Evolutionary conservation across 2,888 invertebrate genomes (phyloP), one percentile per base, ranked within the genome.

Genomic region (Sarcophaga rosellei): DNA sequence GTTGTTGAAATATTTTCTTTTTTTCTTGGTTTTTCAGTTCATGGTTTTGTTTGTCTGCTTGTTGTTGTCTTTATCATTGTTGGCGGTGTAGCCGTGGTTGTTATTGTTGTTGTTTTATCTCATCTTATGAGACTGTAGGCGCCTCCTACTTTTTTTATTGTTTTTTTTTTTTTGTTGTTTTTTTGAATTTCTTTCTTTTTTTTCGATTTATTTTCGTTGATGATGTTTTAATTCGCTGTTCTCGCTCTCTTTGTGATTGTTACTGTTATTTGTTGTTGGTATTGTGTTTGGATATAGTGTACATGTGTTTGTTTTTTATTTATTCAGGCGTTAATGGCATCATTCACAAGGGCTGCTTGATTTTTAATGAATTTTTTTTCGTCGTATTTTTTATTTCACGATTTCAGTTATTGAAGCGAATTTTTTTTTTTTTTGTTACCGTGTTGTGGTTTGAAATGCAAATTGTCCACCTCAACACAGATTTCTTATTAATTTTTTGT

Each of bases 81-180:
- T 57, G 44, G 15, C 66, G 53, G 53, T 53, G 53, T 53, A 15
- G 17, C 0, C 17, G 53, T 53, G 17, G 53, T 15, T 44, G 66
- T 68, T 68, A 35, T 77, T 73, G 35, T 61, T 73, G 59, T 61
- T 75, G 66, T 62, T 70, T 76, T 84, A 74, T 86, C 75, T 81
- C 77, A 73, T 68, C 68, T 77, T 77, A 72, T 77, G 21, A 63
- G 35, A 77, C 81, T 74, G 84, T 91, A 90, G 90, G 91, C 92
- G 88, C 91, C 91, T 91, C 91, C 91, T 91, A 91, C 92, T 92
- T 91, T 88, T 89, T 80, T 53, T 61, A 15, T 20, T 70, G 68
- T 74, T 88, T 81, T 88, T 88, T 87, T 87, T 88, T n/a, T n/a
- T n/a, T n/a, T n/a, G n/a, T n/a, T n/a, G n/a, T n/a, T n/a, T 87